Conservation (phyloP, 2,797 vertebrate genomes). For the Hipposideros larvatus region DNA sequence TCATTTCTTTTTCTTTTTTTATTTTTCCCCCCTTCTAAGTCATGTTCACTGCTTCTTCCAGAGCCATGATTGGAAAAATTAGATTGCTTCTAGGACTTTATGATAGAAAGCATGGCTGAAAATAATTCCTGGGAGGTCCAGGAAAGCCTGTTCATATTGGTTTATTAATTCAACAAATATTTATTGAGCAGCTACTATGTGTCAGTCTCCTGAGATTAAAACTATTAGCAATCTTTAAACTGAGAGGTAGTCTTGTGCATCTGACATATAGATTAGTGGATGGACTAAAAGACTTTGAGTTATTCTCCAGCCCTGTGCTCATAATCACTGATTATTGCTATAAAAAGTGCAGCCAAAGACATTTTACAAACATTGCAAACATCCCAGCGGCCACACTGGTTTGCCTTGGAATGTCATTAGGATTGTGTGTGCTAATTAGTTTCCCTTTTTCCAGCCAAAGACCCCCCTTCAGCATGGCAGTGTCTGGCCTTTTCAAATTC, state of each 20-base stretch:
- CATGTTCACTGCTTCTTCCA: neutral
- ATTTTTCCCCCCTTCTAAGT: neutral
- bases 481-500: conserved; percentile 79
- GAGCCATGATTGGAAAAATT: conserved; percentile 7
- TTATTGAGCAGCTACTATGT: conserved; percentile 50
- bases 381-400: neutral
- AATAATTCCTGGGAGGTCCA: neutral
- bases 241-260: conserved; percentile 3
- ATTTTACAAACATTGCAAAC: neutral
- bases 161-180: conserved; percentile 56
- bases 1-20: neutral
- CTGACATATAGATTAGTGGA: neutral
- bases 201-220: conserved; percentile 42
- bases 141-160: conserved; percentile 6
- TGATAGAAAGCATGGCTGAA: conserved; percentile 5
- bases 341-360: neutral
- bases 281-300: neutral
- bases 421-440: conserved; percentile 54
- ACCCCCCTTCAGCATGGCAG: conserved; percentile 63
- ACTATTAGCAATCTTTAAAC: conserved; percentile 25
- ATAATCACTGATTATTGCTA: conserved; percentile 40
- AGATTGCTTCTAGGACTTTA: conserved; percentile 4
- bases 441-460: conserved; percentile 73
- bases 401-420: conserved; percentile 38
- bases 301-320: neutral